Evolutionary conservation across 2,888 invertebrate species (phyloP).

Genomic region (Heliconius charithonia): DNA sequence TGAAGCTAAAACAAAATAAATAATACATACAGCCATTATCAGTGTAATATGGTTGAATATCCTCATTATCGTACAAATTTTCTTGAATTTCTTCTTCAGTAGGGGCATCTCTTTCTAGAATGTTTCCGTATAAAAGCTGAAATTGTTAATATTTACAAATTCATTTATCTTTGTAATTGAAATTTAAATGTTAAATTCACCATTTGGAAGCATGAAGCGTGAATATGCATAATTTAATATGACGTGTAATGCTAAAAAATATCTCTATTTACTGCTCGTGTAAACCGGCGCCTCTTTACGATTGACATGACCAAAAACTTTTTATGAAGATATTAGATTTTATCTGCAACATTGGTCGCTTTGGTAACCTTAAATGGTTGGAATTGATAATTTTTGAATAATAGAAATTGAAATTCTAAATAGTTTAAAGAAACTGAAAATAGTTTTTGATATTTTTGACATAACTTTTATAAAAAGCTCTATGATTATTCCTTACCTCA

Average conservation of each 20-base stretch:
- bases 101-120: constrained; percentile 81
- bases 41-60: constrained; percentile 80
- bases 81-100: constrained; percentile 76
- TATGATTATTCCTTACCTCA: background rate
- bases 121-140: constrained; percentile 82
- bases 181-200: too few species aligned
- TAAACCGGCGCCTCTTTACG: too few species aligned
- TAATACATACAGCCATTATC: constrained; percentile 63
- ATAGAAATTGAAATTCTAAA: background rate
- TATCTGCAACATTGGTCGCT: background rate
- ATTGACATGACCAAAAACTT: too few species aligned
- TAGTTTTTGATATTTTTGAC: background rate
- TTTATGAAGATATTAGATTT: background rate
- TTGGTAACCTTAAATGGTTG: background rate
- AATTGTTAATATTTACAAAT: constrained; percentile 50
- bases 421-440: background rate
- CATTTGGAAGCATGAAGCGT: too few species aligned
- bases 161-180: background rate
- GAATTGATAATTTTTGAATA: background rate
- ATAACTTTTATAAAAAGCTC: background rate
- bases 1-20: background rate
- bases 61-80: constrained; percentile 80
- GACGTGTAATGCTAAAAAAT: too few species aligned
- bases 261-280: too few species aligned
- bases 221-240: too few species aligned